Evolutionary conservation across 1,140 invertebrate species (phyloP), one percentile per base, ranked within the genome.

Genomic region (Leptinotarsa lineolata): DNA sequence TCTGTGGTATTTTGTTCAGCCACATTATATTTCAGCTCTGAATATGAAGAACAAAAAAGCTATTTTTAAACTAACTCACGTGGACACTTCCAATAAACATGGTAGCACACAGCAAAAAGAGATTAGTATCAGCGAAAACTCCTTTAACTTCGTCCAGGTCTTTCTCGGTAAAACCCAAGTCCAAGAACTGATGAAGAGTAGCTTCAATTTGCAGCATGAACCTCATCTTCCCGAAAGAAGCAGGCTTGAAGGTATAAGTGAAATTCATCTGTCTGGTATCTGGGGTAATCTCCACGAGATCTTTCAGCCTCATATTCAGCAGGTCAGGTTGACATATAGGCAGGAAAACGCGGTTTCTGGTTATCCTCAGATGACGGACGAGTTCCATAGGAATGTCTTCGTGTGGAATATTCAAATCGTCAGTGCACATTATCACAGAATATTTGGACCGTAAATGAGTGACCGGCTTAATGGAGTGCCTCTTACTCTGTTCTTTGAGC

Each of bases 121-220:
- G 86, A 85, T 98, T 99, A 1, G 96, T 98, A 80, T 99, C 97
- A 1, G 93, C 92, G 87, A 99, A 98, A 80, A 99, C 94, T 65
- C 93, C 93, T 86, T 99, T 99, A 0, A 99, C 91, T 88, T 99
- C 97, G 87, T 99, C 97, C 60, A 97, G 87, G 86, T 99, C 97
- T 85, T 97, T 97, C 64, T 93, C 91, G 64, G 92, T 92, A 80
- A 99, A 98, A 20, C 97, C 97, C 39, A 96, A 86, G 45, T 84
- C 78, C 18, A 90, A 85, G 73, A 98, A 88, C 54, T 90, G 90
- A 24, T 90, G 85, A 76, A 98, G 90, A 3, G 95, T 92, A 22
- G 91, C 86, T 79, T 94, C 90, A 78, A 98, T 91, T 81, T 96
- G 94, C 20, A 92, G 84, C 79, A 94, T 90, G 78, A 97, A 86